Evolutionary conservation across 2,113 vertebrate genomes (phyloP).

Genomic region (Peromyscus maniculatus): DNA sequence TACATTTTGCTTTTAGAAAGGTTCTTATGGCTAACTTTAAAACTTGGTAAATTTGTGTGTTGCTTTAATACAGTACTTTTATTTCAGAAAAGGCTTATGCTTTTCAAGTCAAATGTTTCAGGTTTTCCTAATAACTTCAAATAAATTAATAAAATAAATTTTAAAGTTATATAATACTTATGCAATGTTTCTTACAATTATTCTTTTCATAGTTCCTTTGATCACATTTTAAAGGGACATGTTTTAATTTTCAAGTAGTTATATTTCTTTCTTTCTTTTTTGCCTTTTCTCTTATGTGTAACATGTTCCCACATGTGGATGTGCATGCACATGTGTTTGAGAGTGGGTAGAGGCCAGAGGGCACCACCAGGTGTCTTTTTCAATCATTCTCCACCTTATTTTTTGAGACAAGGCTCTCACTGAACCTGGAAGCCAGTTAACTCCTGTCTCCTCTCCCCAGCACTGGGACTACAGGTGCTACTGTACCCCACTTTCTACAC

Average conservation of each 20-base stretch:
- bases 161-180: constrained; percentile 40
- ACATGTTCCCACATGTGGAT: neutral
- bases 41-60: constrained; percentile 26
- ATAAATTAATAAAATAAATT: constrained; percentile 32
- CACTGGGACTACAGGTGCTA: neutral
- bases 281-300: neutral
- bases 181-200: constrained; percentile 8
- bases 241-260: constrained; percentile 53
- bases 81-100: neutral
- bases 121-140: constrained; percentile 51
- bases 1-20: constrained; percentile 35
- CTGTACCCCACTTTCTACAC: too few relatives aligned
- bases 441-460: neutral
- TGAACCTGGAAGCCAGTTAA: neutral
- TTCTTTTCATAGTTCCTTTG: constrained; percentile 32
- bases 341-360: neutral
- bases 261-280: neutral
- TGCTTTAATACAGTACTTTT: neutral
- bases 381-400: neutral
- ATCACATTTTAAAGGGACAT: neutral
- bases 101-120: constrained; percentile 52
- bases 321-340: neutral
- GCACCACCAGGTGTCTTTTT: neutral
- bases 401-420: neutral
- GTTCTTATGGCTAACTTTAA: constrained; percentile 41